A percentile compares a stretch with the other conserved stretches of the same genome.
These are phyloP conservation scores for Lytechinus pictus DNA, from an alignment of 35 echinoderm and acorn worm genomes.

Conservation along the genomic window DNA sequence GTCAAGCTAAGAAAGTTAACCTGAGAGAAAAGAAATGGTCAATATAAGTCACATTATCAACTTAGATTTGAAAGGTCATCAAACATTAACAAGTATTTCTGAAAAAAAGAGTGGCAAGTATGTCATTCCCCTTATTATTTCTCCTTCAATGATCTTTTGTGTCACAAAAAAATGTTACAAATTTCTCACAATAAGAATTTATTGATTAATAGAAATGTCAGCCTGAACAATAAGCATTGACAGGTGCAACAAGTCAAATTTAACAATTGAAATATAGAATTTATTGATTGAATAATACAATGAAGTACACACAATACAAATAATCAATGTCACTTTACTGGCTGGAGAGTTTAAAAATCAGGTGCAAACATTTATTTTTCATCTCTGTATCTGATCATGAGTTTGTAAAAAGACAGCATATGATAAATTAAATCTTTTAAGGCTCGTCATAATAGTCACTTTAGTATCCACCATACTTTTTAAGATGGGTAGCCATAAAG, in stretches of 20 bases:
- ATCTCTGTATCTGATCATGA: too few species aligned
- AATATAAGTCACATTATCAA: too few species aligned
- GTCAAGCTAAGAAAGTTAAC: neutral
- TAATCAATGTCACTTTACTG: neutral
- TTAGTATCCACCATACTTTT: too few species aligned
- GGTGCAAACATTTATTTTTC: too few species aligned
- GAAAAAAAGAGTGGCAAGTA: neutral
- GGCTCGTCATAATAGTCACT: too few species aligned
- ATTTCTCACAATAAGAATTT: neutral
- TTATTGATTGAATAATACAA: conserved; percentile 5
- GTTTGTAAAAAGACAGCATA: too few species aligned
- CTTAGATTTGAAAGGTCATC: too few species aligned
- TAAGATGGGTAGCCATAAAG: too few species aligned
- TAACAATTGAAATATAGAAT: neutral
- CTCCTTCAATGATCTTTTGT: neutral
- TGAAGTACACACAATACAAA: neutral
- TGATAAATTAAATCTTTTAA: too few species aligned
- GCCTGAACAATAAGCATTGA: neutral
- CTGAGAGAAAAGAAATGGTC: too few species aligned
- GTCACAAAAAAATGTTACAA: neutral
- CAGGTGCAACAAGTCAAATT: neutral
- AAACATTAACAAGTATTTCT: too few species aligned
- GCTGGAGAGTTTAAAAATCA: neutral
- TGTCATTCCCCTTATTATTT: neutral
- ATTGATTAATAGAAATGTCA: neutral